Evolutionary conservation across 2,113 vertebrate genomes (phyloP).

Genomic region (Cricetomys ansorgei): DNA sequence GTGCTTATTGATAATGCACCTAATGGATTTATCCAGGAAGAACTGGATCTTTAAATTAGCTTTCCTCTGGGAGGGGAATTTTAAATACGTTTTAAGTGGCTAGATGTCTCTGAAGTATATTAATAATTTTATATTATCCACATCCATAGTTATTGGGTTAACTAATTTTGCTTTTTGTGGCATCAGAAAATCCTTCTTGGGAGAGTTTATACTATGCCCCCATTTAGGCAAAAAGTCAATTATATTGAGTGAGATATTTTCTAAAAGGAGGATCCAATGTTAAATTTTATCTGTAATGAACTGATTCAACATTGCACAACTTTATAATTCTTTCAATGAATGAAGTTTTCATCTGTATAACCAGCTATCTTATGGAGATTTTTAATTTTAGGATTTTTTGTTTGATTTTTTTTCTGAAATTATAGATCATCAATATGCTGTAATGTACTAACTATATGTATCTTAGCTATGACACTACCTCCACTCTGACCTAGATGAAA

Average conservation of each 20-base stretch:
- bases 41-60: not conserved
- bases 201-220: fast-evolving
- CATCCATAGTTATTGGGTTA: not conserved
- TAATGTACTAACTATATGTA: not conserved
- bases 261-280: not conserved
- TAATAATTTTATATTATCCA: not conserved
- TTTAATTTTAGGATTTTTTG: not conserved
- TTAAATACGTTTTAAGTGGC: not conserved
- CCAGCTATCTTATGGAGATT: not conserved
- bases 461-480: not conserved
- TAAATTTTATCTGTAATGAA: not conserved
- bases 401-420: not conserved
- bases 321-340: not conserved
- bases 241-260: not conserved
- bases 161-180: not conserved
- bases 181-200: not conserved
- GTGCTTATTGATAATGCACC: not conserved
- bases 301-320: not conserved
- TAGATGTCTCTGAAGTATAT: not conserved
- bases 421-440: not conserved
- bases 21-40: slow-evolving; percentile 56
- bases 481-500: not conserved
- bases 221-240: not conserved
- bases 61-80: not conserved
- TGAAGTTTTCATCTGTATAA: not conserved